Evolutionary conservation across 2,888 invertebrate species (phyloP).

Genomic region (Elegia similella): DNA sequence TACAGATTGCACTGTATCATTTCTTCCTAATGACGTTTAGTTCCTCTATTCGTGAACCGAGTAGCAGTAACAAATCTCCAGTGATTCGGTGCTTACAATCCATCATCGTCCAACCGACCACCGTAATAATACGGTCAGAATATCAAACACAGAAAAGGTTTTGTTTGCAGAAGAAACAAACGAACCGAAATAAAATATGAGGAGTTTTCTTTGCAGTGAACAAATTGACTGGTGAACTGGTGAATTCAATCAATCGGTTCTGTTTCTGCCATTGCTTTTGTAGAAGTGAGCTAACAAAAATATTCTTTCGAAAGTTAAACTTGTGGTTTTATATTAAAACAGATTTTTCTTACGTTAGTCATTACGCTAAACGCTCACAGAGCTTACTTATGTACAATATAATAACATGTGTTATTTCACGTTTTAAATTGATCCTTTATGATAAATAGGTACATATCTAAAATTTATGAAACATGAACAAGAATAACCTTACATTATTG

Average conservation of each 20-base stretch:
- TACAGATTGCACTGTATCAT: no score
- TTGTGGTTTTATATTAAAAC: no score
- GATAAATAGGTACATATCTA: no score
- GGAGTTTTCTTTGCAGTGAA: not conserved
- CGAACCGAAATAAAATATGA: constrained; percentile 19
- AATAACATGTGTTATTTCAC: no score
- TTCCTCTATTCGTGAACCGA: constrained; percentile 37
- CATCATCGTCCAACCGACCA: constrained; percentile 66
- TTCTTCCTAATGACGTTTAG: no score
- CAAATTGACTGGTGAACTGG: not conserved
- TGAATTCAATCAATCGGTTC: not conserved
- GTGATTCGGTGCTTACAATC: constrained; percentile 66
- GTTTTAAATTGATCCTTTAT: no score
- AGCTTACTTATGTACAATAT: no score
- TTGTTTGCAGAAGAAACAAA: constrained; percentile 26
- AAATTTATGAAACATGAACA: no score
- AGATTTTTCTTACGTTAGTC: no score
- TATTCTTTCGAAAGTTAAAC: no score
- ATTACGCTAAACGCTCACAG: no score
- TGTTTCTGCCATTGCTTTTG: not conserved
- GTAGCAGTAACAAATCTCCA: constrained; percentile 61
- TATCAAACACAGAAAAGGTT: constrained; percentile 45
- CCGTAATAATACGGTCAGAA: constrained; percentile 59
- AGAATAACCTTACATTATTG: no score
- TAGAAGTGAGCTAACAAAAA: not conserved